Base-by-base conservation (phyloP, 2,888 invertebrate genomes). In the Bellardia bayeri region DNA sequence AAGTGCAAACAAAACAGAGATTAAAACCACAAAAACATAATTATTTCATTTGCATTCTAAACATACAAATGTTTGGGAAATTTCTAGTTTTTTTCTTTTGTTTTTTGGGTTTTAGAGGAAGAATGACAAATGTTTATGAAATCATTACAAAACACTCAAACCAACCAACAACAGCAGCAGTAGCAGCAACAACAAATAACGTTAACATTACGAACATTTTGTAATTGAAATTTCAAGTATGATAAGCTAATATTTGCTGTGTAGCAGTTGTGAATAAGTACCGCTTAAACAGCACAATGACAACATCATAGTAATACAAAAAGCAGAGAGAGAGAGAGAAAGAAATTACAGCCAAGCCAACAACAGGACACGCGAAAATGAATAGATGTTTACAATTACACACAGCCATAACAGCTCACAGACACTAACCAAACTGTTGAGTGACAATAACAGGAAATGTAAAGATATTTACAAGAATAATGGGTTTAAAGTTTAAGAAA, bases 151-250 rank as follows among this genome's bases (percentile, higher is more conserved):
- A 84, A 68, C 30, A 80, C 58, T 58, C 58, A 2, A 23, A 51
- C 45, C 66, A 23, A 51, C n/a, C 68, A 42, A 30, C 8, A 54
- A 51, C 30, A 56, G 56, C 51, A 54, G 9, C 40, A 49, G 30
- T 30, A 49, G 30, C n/a, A 23, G 45, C 42, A 75, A 40, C 56
- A 45, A 45, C n/a, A 68, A 78, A 71, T 33, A 74, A 68, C 40
- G 40, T 56, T 51, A 72, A 68, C 51, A 45, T 63, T 40, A 75
- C 30, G 66, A 82, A 66, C 33, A 71, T 51, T 68, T 56, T 75
- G 66, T 87, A 85, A 87, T 87, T 87, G 82, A 79, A 87, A 87
- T 85, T 82, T 85, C 69, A 85, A 87, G 79, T 85, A 79, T 82
- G 85, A 82, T 85, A 87, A 87, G 85, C 87, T 85, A 85, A 87